Percentiles rank a stretch among this genome's conserved stretches.
These are phyloP conservation scores for Aphidoletes aphidimyza DNA, from an alignment of 2,888 invertebrate species.

Conservation along the genomic window DNA sequence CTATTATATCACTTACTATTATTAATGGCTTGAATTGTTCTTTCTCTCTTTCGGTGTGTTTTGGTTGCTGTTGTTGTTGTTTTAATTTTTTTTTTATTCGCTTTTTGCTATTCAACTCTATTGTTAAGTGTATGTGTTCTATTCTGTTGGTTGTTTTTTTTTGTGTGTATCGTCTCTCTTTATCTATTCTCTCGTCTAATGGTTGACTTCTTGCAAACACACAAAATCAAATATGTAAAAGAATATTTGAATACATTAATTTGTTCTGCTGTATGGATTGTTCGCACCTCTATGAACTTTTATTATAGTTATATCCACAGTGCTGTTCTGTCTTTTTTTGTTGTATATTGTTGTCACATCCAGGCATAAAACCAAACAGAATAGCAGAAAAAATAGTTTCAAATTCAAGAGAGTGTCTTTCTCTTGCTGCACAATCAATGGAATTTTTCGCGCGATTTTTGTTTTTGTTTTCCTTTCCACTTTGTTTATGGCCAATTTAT, in stretches of 20 bases:
- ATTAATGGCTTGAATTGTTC: not conserved
- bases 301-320: not conserved
- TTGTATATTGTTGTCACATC: not conserved
- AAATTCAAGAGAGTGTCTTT: too few relatives aligned
- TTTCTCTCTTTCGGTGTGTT: not conserved
- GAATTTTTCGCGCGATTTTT: conserved; percentile 44
- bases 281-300: conserved; percentile 7
- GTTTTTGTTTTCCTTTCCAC: not conserved
- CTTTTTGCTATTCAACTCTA: not conserved
- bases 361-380: not conserved
- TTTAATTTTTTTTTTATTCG: not conserved
- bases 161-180: not conserved
- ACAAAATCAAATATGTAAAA: not conserved
- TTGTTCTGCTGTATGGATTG: not conserved
- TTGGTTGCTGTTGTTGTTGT: not conserved
- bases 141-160: too few relatives aligned
- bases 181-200: not conserved
- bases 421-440: not conserved
- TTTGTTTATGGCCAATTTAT: not conserved
- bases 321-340: not conserved
- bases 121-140: too few relatives aligned
- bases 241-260: not conserved
- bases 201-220: conserved; percentile 5
- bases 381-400: too few relatives aligned
- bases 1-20: conserved; percentile 42